Evolutionary conservation across 2,888 invertebrate genomes (phyloP), one percentile per base, ranked within the genome.

Genomic region (Papilio protenor): DNA sequence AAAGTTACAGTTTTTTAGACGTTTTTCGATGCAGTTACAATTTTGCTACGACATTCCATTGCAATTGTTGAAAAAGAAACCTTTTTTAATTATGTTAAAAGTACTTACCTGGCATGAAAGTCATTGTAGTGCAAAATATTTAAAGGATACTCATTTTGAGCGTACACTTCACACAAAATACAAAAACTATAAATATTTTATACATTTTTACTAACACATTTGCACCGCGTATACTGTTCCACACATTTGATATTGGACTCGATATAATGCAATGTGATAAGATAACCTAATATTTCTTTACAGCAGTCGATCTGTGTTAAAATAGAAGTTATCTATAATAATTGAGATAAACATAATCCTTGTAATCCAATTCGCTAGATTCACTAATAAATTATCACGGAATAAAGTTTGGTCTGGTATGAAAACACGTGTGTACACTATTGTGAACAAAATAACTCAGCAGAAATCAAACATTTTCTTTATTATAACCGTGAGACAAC

Each of bases 111-210:
- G 8, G 93, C 94, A 83, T 93, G 93, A 81, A 93, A 93, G 81
- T 94, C 93, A 86, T 94, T 94, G 75, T 92, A 92, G 83, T 94
- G 94, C 45, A 94, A 77, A 79, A 94, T 91, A 81, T 93, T 94
- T 55, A 94, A 82, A 0, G 86, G 84, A 82, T 87, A 92, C 73
- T 83, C 81, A 77, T 81, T 80, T 85, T 89, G 81, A 55, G 84
- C 86, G 82, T 80, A 57, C 0, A 84, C 82, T 14, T 82, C 75
- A 69, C 77, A 76, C 1, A 87, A 70, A 12, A 83, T 77, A 77
- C 76, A 82, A 72, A 70, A 80, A 78, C 10, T 49, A 1, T 47
- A 12, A 78, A 64, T 57, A 78, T 6, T 57, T 49, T 75, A 18
- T 45, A 64, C 78, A 78, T 78, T 64, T 70, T 69, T 40, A 40